Evolutionary conservation across 2,888 invertebrate genomes (phyloP).

Genomic region (Colletes collaris): DNA sequence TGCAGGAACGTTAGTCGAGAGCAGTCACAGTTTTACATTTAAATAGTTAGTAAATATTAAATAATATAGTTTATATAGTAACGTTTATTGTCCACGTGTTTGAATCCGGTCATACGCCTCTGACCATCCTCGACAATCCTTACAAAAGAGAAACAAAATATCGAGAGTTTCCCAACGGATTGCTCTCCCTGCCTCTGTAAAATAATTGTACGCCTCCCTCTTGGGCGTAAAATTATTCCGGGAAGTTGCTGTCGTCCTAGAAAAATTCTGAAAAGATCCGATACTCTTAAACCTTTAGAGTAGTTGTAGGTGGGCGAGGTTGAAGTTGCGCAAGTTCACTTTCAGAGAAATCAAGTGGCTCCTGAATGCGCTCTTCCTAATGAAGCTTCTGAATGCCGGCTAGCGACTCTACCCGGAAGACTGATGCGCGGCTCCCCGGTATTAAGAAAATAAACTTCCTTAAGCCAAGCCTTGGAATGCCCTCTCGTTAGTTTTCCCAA

Average conservation of each 20-base stretch:
- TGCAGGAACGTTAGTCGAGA: no score
- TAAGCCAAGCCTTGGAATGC: slow-evolving; percentile 56
- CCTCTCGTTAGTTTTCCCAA: slow-evolving; percentile 64
- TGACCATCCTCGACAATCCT: no score
- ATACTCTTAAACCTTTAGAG: slow-evolving; percentile 35
- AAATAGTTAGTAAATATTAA: no score
- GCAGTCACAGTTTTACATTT: no score
- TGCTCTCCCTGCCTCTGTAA: not conserved
- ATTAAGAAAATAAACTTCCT: slow-evolving; percentile 70
- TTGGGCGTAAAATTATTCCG: slow-evolving; percentile 20
- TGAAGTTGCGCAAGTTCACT: slow-evolving; percentile 30
- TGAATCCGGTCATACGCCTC: no score
- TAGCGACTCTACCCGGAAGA: slow-evolving; percentile 50
- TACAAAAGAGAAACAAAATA: not conserved
- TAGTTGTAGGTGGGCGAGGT: not conserved
- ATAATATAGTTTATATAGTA: no score
- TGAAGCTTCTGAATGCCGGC: slow-evolving; percentile 56
- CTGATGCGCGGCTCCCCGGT: slow-evolving; percentile 52
- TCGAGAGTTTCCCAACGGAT: slow-evolving; percentile 7
- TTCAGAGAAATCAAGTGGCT: slow-evolving; percentile 49
- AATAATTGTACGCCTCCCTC: slow-evolving; percentile 3
- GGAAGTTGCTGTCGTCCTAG: slow-evolving; percentile 5
- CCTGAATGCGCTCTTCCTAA: slow-evolving; percentile 50
- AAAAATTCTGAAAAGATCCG: slow-evolving; percentile 29
- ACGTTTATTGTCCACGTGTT: no score